Percentiles rank a stretch among this genome's conserved stretches.
phyloP scores from a whole-genome alignment of 1,140 invertebrate species.

The Ephestia elutella region DNA sequence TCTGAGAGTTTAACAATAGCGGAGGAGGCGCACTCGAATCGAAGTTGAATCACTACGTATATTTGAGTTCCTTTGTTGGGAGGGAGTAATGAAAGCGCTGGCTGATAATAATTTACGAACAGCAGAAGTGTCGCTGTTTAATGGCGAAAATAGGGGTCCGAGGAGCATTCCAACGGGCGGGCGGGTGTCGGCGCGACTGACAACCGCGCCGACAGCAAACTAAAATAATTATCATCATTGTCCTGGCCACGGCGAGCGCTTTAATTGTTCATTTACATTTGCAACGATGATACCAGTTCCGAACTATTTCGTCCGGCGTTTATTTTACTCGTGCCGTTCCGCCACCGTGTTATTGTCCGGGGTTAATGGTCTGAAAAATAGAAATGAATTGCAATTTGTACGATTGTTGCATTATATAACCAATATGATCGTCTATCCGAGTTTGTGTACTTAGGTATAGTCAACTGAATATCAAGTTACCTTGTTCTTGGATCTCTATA shows the following conservation, averaged over 20 bases:
- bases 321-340: constrained; percentile 58
- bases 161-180: constrained; percentile 60
- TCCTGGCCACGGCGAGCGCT: constrained; percentile 67
- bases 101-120: constrained; percentile 73
- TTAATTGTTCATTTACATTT: constrained; percentile 75
- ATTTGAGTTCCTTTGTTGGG: constrained; percentile 68
- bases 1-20: constrained; percentile 55
- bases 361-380: constrained; percentile 71
- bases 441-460: too few species aligned
- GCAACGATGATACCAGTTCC: constrained; percentile 70
- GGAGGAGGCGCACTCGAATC: constrained; percentile 53
- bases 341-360: constrained; percentile 60
- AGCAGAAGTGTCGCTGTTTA: constrained; percentile 72
- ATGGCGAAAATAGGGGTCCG: constrained; percentile 67
- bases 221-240: constrained; percentile 75
- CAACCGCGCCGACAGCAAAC: constrained; percentile 66
- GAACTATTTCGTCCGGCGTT: constrained; percentile 67
- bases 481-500: too few species aligned
- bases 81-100: constrained; percentile 70
- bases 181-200: constrained; percentile 46
- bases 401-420: constrained; percentile 34
- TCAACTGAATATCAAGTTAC: too few species aligned
- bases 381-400: constrained; percentile 61
- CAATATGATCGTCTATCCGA: constrained; percentile 16
- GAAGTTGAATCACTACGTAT: constrained; percentile 66